Percentiles rank a stretch among this genome's conserved stretches.
Evolutionary conservation across 2,888 invertebrate species (phyloP).

Genomic region (Formica aserva): DNA sequence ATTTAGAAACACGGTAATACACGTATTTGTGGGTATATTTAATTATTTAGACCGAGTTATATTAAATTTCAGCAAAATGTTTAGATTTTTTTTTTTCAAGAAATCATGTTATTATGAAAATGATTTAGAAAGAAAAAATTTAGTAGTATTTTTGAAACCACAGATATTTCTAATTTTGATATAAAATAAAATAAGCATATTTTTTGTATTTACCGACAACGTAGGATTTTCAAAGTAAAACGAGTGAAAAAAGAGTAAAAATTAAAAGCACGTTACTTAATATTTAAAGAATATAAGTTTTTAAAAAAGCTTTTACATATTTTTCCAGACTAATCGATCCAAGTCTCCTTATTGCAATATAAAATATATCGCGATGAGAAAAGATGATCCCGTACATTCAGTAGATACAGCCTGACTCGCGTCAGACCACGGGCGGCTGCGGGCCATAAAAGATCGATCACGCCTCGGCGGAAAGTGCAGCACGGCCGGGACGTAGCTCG

Average conservation of each 20-base stretch:
- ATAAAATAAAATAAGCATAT: not conserved
- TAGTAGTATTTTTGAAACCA: not conserved
- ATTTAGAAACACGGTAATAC: conserved; percentile 21
- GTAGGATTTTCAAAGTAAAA: not conserved
- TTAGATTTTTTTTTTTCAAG: not conserved
- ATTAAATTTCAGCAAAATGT: not conserved
- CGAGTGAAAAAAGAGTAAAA: not conserved
- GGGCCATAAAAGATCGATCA: conserved; percentile 7
- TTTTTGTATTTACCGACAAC: not conserved
- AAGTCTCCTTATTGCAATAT: not conserved
- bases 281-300: not conserved
- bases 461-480: not conserved
- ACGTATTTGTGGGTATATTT: not conserved
- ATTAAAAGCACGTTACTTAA: not conserved
- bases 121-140: not conserved
- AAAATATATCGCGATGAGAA: not conserved
- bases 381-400: conserved; percentile 1
- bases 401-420: conserved; percentile 27
- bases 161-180: not conserved
- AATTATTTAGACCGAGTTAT: conserved; percentile 25
- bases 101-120: not conserved
- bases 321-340: not conserved
- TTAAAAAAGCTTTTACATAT: not conserved
- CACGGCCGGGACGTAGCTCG: conserved; percentile 4
- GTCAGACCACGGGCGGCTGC: conserved; percentile 17